phyloP scores from a whole-genome alignment of 1,140 invertebrate genomes.

The Ips typographus region DNA sequence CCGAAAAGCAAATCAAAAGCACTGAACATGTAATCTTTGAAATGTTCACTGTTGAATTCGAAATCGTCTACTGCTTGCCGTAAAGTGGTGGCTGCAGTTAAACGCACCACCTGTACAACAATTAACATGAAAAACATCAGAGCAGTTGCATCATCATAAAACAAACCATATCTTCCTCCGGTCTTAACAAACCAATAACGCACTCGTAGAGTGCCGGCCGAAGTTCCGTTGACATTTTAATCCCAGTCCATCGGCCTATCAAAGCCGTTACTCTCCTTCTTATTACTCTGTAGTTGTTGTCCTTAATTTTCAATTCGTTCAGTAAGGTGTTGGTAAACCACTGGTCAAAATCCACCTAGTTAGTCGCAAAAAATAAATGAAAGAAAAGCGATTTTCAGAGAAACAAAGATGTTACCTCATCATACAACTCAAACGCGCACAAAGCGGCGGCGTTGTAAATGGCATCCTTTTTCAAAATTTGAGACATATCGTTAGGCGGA shows the following conservation, averaged over 20 bases:
- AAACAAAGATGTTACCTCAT: slow-evolving; percentile 66
- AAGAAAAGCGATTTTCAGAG: neutral
- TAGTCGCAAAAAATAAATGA: neutral
- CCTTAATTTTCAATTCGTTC: slow-evolving; percentile 78
- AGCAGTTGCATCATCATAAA: neutral
- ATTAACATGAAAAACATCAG: neutral
- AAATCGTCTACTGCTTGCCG: slow-evolving; percentile 87
- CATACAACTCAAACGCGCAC: slow-evolving; percentile 88
- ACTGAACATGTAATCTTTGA: slow-evolving; percentile 77
- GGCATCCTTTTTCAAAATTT: slow-evolving; percentile 88
- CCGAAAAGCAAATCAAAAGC: slow-evolving; percentile 78
- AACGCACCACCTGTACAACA: slow-evolving; percentile 64
- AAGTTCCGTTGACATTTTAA: slow-evolving; percentile 78
- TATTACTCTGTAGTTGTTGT: slow-evolving; percentile 85
- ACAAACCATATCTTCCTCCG: slow-evolving; percentile 68
- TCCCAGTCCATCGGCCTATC: slow-evolving; percentile 79
- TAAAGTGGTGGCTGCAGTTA: slow-evolving; percentile 74
- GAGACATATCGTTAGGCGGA: slow-evolving; percentile 68
- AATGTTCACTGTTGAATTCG: slow-evolving; percentile 85
- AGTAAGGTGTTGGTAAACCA: slow-evolving; percentile 87
- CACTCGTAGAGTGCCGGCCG: slow-evolving; percentile 80
- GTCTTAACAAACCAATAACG: slow-evolving; percentile 69
- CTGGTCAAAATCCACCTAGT: slow-evolving; percentile 83
- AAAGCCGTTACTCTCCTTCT: slow-evolving; percentile 86
- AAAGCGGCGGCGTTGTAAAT: slow-evolving; percentile 91